Percentiles rank a stretch among this genome's conserved stretches.
These are phyloP conservation scores for Rotaria macrura DNA, from an alignment of 2,888 invertebrate genomes.

Conservation along the genomic window DNA sequence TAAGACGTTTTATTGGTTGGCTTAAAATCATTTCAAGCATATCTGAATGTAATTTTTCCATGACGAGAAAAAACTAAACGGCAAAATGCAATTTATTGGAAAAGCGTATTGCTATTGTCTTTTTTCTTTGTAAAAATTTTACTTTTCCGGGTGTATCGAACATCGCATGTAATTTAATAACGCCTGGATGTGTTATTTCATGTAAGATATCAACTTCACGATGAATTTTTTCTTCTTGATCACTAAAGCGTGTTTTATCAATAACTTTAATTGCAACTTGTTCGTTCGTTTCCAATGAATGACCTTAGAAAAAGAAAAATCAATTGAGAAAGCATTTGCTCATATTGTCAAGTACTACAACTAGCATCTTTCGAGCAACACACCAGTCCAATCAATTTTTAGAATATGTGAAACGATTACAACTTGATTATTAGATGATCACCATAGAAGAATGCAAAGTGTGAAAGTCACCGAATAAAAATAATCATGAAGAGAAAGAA, in stretches of 20 bases:
- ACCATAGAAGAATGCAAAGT: too few species aligned
- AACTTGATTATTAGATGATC: too few species aligned
- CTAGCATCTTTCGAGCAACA: too few species aligned
- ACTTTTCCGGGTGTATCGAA: slow-evolving; percentile 82
- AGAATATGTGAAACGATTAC: too few species aligned
- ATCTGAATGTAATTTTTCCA: slow-evolving; percentile 97
- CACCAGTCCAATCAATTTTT: too few species aligned
- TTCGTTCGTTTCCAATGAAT: slow-evolving; percentile 56
- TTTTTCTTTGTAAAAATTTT: slow-evolving; percentile 35
- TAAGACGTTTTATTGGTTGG: slow-evolving; percentile 76
- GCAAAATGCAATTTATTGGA: slow-evolving; percentile 24
- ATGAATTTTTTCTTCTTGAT: slow-evolving; percentile 50
- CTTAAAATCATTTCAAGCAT: slow-evolving; percentile 99
- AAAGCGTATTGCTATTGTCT: not conserved
- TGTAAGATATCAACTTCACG: slow-evolving; percentile 38
- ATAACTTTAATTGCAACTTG: slow-evolving; percentile 96
- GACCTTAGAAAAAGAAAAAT: not conserved
- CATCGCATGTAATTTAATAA: slow-evolving; percentile 89
- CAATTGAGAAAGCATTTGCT: too few species aligned
- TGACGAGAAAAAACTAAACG: slow-evolving; percentile 83
- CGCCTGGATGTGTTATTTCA: slow-evolving; percentile 53
- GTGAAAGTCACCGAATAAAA: too few species aligned
- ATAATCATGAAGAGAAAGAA: too few species aligned
- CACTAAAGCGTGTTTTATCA: slow-evolving; percentile 77
- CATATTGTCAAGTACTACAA: too few species aligned